Base-by-base conservation (phyloP, 2,797 vertebrate species). In the Thripadectes ignobilis region DNA sequence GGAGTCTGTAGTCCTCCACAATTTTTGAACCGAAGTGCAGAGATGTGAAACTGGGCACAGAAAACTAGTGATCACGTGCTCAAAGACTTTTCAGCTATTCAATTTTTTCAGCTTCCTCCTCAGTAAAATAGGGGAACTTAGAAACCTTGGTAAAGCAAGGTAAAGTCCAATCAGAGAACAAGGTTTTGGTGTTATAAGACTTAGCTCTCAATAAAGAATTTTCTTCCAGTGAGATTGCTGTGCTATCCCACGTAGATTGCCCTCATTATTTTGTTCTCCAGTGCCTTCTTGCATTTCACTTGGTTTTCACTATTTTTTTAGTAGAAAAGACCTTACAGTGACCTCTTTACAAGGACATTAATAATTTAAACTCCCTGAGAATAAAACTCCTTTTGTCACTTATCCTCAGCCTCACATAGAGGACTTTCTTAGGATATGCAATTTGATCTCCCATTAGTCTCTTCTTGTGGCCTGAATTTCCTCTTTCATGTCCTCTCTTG, bases 291-390 rank as follows among this genome's bases (percentile, higher is more conserved):
- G 19, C 34, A 51, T 83, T 68, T 85, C 49, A 72, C 55, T 39
- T 29, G 15, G 34, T 93, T 89, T 88, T 72, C 61, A 63, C 51
- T 68, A 6, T 36, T 83, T 59, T 59, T 39, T 85, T 54, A 85
- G 36, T 10, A 87, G 63, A 73, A 82, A 83, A 83, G 78, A 68
- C 74, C 65, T 88, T 49, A 63, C 49, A 74, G 54, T 45, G 36
- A 67, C 72, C 84, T 93, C 66, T 94, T 89, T 86, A 73, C 68
- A 62, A 69, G 19, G 39, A 32, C 38, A 71, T 54, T 55, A 96
- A 88, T 92, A 89, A 94, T 87, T 88, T 72, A 87, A 96, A 78
- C 10, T 88, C 66, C 34, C n/a, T 84, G 72, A 87, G 49, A 92
- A 73, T 74, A 48, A 71, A 49, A 79, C 14, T 91, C 38, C 52